Evolutionary conservation across 2,888 invertebrate genomes (phyloP).

Genomic region (Shargacucullia verbasci): DNA sequence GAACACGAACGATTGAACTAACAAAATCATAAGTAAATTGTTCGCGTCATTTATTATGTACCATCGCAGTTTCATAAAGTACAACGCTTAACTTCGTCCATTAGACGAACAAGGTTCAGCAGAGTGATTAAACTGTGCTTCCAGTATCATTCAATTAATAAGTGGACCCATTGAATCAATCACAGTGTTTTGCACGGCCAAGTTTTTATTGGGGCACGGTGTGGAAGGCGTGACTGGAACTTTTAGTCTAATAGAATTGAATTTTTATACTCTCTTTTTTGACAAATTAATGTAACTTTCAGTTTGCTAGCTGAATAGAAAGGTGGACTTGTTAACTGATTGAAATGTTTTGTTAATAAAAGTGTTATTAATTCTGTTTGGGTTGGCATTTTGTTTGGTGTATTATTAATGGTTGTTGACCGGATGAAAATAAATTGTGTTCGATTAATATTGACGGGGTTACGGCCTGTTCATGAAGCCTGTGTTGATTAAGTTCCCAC

Average conservation of each 20-base stretch:
- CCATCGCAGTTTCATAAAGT: not conserved
- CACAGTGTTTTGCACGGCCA: slow-evolving; percentile 30
- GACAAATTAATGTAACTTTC: slow-evolving; percentile 35
- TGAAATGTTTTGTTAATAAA: no score
- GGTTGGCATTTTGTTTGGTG: no score
- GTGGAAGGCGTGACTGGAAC: slow-evolving; percentile 6
- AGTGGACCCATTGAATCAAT: slow-evolving; percentile 43
- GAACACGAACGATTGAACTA: slow-evolving; percentile 21
- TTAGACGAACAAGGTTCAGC: slow-evolving; percentile 17
- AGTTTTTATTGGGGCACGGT: slow-evolving; percentile 23
- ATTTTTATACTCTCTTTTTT: slow-evolving; percentile 24
- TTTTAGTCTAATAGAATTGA: slow-evolving; percentile 16
- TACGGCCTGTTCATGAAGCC: no score
- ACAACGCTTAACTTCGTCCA: slow-evolving; percentile 28
- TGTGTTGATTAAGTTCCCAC: no score
- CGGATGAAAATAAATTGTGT: no score
- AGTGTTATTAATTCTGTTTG: no score
- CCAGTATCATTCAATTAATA: slow-evolving; percentile 47
- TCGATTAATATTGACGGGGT: no score
- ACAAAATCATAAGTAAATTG: slow-evolving; percentile 17
- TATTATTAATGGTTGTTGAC: no score
- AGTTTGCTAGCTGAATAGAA: no score
- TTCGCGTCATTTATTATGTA: slow-evolving; percentile 20
- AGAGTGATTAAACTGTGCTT: slow-evolving; percentile 43
- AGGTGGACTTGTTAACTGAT: no score